These are phyloP conservation scores for Pteria penguin DNA, from an alignment of 2,888 invertebrate species.

Conservation along the genomic window DNA sequence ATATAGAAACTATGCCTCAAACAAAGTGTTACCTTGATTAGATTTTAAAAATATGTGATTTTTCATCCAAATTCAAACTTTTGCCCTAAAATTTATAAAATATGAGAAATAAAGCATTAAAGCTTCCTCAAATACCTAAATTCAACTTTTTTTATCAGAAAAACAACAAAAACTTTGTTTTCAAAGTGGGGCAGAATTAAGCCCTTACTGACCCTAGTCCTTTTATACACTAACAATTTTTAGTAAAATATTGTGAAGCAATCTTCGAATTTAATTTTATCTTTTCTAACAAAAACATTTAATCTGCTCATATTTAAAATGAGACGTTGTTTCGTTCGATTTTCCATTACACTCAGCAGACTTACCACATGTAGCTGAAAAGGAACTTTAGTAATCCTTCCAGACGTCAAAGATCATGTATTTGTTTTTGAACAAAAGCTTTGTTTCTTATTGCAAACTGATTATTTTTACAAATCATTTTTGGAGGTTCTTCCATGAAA, in stretches of 20 bases:
- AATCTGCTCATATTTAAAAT: slow-evolving; percentile 37
- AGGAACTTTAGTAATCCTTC: slow-evolving; percentile 16
- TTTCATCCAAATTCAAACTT: too few species aligned
- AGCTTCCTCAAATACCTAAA: too few species aligned
- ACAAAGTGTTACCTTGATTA: too few species aligned
- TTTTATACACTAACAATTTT: slow-evolving; percentile 38
- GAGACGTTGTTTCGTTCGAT: slow-evolving; percentile 19
- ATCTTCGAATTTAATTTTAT: slow-evolving; percentile 42
- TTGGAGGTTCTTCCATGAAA: neutral
- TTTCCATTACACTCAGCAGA: slow-evolving; percentile 21
- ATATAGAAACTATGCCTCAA: too few species aligned
- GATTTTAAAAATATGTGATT: too few species aligned
- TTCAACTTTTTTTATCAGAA: too few species aligned
- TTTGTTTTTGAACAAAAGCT: slow-evolving; percentile 1
- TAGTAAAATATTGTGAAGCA: slow-evolving; percentile 42
- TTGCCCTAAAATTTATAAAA: too few species aligned
- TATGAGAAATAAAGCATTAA: too few species aligned
- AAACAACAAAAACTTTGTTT: too few species aligned
- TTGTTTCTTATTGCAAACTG: slow-evolving; percentile 8
- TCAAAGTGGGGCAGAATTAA: too few species aligned
- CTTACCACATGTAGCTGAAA: slow-evolving; percentile 26
- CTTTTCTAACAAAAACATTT: slow-evolving; percentile 36
- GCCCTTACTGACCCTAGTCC: too few species aligned
- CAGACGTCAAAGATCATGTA: slow-evolving; percentile 6
- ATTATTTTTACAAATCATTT: slow-evolving; percentile 14